phyloP scores from a whole-genome alignment of 2,797 vertebrate species.

The Urocyon cinereoargenteus region DNA sequence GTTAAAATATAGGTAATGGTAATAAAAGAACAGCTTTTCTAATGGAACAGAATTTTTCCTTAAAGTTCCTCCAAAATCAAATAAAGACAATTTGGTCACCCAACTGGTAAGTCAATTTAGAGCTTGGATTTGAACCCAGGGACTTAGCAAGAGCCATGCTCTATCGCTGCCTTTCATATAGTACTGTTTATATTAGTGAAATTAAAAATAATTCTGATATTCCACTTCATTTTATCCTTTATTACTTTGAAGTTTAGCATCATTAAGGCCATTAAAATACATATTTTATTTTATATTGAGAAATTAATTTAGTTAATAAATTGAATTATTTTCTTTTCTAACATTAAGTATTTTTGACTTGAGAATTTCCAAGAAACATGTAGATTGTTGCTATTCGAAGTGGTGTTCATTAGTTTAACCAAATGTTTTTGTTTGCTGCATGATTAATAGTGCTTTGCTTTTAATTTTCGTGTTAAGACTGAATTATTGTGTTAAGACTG shows the following conservation, averaged over 20 bases:
- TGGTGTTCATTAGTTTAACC: not conserved
- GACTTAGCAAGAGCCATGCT: not conserved
- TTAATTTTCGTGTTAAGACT: conserved; percentile 58
- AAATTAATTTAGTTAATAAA: conserved; percentile 27
- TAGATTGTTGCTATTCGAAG: conserved; percentile 47
- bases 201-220: not conserved
- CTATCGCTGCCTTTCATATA: not conserved
- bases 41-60: conserved; percentile 26
- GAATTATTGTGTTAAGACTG: conserved; percentile 41
- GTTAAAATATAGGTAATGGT: not conserved
- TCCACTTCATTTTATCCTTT: not conserved
- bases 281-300: conserved; percentile 55
- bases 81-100: not conserved
- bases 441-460: conserved; percentile 53
- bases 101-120: not conserved
- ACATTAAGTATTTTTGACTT: conserved; percentile 58
- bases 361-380: conserved; percentile 14
- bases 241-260: conserved; percentile 6
- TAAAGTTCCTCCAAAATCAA: conserved; percentile 46
- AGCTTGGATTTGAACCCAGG: conserved; percentile 17
- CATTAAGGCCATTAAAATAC: not conserved
- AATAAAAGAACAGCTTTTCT: not conserved
- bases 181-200: not conserved
- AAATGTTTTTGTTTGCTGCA: conserved; percentile 47
- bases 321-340: not conserved